A percentile compares a stretch with the other conserved stretches of the same genome.
Conservation (phyloP, 2,888 invertebrate genomes). For the Blomia tropicalis region DNA sequence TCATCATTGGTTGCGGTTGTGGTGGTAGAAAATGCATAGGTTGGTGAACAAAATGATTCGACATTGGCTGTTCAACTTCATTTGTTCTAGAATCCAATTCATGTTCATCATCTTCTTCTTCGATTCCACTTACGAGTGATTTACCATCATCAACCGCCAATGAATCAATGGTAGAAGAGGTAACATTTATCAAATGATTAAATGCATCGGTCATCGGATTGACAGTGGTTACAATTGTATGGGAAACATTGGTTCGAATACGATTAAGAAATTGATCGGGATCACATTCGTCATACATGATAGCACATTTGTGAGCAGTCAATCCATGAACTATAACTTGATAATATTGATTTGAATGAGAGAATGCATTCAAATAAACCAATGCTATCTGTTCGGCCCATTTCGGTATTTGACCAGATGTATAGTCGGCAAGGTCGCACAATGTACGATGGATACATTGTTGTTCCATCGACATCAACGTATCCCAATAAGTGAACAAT, state of each 20-base stretch:
- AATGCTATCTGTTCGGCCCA: background rate
- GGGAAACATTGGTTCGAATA: background rate
- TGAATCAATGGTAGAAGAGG: background rate
- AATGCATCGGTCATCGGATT: background rate
- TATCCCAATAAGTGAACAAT: background rate
- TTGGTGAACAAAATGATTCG: too few relatives aligned
- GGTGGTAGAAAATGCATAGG: too few relatives aligned
- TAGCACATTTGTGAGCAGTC: background rate
- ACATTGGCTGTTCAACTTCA: too few relatives aligned
- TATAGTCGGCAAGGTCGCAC: background rate
- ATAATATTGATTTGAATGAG: background rate
- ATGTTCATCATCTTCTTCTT: constrained; percentile 64
- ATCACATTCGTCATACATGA: background rate
- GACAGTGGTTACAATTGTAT: background rate
- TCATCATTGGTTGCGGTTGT: too few relatives aligned
- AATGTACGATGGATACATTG: background rate
- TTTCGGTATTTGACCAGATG: background rate
- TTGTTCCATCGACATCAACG: background rate
- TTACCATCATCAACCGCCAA: constrained; percentile 35
- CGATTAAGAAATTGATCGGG: background rate
- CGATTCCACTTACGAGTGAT: constrained; percentile 64
- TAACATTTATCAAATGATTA: background rate
- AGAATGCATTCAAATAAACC: background rate
- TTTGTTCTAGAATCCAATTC: constrained; percentile 60
- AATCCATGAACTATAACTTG: background rate